A percentile compares a stretch with the other conserved stretches of the same genome.
phyloP scores from a whole-genome alignment of 2,797 vertebrate species.

The Sparus aurata region DNA sequence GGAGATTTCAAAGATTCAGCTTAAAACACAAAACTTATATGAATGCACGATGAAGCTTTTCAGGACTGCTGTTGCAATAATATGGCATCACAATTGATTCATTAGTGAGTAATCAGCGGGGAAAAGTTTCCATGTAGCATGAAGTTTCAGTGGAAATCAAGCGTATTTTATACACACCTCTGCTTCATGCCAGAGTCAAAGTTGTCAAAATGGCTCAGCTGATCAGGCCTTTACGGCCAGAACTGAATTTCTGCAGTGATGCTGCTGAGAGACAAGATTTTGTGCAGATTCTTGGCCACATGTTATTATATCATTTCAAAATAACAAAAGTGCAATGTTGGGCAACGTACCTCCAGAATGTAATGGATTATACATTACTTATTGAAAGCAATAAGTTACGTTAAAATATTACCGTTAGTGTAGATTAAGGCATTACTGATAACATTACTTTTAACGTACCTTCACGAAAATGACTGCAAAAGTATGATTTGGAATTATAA shows the following conservation, averaged over 20 bases:
- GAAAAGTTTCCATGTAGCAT: slow-evolving; percentile 43
- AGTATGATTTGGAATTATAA: too few relatives aligned
- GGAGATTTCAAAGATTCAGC: slow-evolving; percentile 46
- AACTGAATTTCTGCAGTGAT: slow-evolving; percentile 13
- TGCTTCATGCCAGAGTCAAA: slow-evolving; percentile 17
- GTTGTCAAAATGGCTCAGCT: slow-evolving; percentile 23
- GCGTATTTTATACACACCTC: slow-evolving; percentile 21
- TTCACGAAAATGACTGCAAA: too few relatives aligned
- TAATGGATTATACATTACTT: too few relatives aligned
- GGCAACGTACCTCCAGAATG: too few relatives aligned
- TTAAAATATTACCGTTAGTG: too few relatives aligned
- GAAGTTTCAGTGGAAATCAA: slow-evolving; percentile 46
- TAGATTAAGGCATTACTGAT: too few relatives aligned
- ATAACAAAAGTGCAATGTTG: not conserved
- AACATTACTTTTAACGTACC: too few relatives aligned
- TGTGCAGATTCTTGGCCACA: not conserved
- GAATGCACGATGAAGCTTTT: slow-evolving; percentile 29
- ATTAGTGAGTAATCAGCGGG: slow-evolving; percentile 7
- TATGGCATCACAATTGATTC: slow-evolving; percentile 42
- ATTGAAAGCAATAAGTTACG: too few relatives aligned
- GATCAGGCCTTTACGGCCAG: slow-evolving; percentile 1
- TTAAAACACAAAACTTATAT: slow-evolving; percentile 59
- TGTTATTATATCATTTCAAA: not conserved
- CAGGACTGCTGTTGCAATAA: slow-evolving; percentile 21
- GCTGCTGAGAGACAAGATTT: not conserved